A percentile compares a stretch with the other conserved stretches of the same genome.
Conservation (phyloP, 2,888 invertebrate genomes). For the Dastarcus helophoroides region DNA sequence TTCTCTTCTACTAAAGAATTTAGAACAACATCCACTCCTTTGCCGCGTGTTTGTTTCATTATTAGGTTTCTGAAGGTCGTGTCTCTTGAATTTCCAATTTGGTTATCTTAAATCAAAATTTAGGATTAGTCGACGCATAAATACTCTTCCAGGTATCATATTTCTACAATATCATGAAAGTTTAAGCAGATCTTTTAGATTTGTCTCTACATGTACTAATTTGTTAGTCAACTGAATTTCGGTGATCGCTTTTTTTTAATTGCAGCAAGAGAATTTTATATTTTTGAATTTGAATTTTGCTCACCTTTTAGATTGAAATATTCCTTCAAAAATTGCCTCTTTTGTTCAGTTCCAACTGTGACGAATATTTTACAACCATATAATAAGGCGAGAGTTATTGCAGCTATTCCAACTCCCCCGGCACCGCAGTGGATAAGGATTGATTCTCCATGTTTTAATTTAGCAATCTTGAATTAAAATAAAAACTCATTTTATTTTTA, state of each 20-base stretch:
- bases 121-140: too few species aligned
- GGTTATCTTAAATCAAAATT: constrained; percentile 23
- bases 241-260: too few species aligned
- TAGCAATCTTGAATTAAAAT: too few species aligned
- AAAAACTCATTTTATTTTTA: too few species aligned
- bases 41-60: constrained; percentile 65
- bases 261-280: too few species aligned
- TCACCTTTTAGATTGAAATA: too few species aligned
- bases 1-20: constrained; percentile 90
- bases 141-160: too few species aligned
- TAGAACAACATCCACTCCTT: constrained; percentile 80
- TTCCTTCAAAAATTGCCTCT: constrained; percentile 69
- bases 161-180: too few species aligned
- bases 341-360: constrained; percentile 79
- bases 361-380: constrained; percentile 76
- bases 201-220: too few species aligned
- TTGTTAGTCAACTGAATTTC: too few species aligned
- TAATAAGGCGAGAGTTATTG: constrained; percentile 78
- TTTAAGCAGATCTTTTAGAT: too few species aligned
- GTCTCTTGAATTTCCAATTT: constrained; percentile 60
- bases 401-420: constrained; percentile 87
- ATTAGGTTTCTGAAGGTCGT: constrained; percentile 80
- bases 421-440: constrained; percentile 37
- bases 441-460: constrained; percentile 14
- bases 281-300: too few species aligned